A percentile compares a stretch with the other conserved stretches of the same genome.
Evolutionary conservation across 2,113 vertebrate genomes (phyloP).

Genomic region (Tylochromis polylepis): DNA sequence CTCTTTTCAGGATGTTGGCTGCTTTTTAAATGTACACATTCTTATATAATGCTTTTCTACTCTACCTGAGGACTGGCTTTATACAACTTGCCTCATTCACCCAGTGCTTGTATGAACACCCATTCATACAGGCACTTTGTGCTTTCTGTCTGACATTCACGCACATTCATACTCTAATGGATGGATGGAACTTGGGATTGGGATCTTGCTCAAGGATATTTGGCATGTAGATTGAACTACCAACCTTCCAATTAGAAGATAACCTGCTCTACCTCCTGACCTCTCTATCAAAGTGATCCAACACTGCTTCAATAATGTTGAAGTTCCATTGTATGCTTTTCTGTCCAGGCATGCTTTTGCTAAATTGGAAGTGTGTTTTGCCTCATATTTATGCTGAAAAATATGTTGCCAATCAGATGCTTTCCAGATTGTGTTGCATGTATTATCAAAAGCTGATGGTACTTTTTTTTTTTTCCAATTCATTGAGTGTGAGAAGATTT

Average conservation of each 20-base stretch:
- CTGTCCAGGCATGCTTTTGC: not conserved
- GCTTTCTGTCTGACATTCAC: not conserved
- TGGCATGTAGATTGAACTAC: not conserved
- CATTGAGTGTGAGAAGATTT: not conserved
- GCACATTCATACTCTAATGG: not conserved
- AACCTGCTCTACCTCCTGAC: not conserved
- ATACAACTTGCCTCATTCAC: not conserved
- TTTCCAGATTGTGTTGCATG: not conserved
- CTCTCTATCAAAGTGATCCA: not conserved
- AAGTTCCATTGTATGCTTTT: not conserved
- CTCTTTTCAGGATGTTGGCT: not conserved
- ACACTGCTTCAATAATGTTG: not conserved
- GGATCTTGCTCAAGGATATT: not conserved
- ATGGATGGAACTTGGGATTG: not conserved
- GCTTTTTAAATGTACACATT: not conserved
- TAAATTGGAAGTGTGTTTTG: not conserved
- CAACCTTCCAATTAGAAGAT: not conserved
- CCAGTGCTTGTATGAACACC: fast-evolving
- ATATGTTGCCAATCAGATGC: fast-evolving
- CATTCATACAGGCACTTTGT: not conserved
- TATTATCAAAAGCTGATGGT: not conserved
- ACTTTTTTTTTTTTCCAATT: fast-evolving
- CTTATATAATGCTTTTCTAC: not conserved
- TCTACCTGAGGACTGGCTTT: not conserved
- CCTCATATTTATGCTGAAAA: not conserved